These are phyloP conservation scores for Pachyuromys duprasi DNA, from an alignment of 2,797 vertebrate genomes.

Conservation along the genomic window DNA sequence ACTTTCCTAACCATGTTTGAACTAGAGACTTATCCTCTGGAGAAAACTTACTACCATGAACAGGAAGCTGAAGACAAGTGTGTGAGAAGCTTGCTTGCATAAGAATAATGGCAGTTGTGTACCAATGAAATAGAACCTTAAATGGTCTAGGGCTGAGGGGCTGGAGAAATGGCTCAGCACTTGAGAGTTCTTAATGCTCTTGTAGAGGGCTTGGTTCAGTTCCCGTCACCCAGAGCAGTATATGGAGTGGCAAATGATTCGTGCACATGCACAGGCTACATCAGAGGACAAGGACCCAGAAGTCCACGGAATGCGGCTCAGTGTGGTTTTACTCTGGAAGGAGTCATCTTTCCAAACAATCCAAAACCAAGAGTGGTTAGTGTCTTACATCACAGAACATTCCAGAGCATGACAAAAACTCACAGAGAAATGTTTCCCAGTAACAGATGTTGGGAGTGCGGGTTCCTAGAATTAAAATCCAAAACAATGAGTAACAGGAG, in stretches of 20 bases:
- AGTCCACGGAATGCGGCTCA: neutral
- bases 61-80: neutral
- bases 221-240: neutral
- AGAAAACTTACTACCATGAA: constrained; percentile 32
- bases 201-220: neutral
- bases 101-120: constrained; percentile 21
- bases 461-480: neutral
- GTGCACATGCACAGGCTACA: neutral
- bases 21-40: neutral
- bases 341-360: neutral
- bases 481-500: neutral
- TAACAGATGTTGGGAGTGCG: neutral
- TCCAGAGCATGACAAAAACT: neutral
- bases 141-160: neutral
- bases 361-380: neutral
- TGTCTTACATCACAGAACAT: neutral
- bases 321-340: neutral
- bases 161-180: neutral
- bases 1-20: neutral
- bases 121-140: neutral
- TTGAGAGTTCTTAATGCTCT: neutral
- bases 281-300: neutral
- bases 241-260: neutral
- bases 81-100: neutral
- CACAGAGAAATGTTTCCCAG: neutral